Evolutionary conservation across 2,797 vertebrate genomes (phyloP).

Genomic region (Liparis tanakae): DNA sequence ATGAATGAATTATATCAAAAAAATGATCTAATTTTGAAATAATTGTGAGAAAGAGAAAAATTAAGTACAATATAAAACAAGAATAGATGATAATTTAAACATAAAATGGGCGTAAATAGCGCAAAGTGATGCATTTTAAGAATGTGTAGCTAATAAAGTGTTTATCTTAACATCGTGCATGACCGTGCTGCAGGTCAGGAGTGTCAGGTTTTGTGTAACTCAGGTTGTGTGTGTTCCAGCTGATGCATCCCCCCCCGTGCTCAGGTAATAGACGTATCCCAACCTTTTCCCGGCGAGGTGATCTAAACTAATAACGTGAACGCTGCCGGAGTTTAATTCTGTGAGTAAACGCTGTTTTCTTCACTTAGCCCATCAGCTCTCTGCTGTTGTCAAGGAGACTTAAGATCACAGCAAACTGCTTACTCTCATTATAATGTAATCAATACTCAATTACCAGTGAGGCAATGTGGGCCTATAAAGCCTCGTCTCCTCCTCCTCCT

Average conservation of each 20-base stretch:
- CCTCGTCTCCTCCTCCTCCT: conserved; percentile 36
- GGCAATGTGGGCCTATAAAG: conserved; percentile 64
- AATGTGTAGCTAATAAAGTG: not conserved
- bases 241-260: not conserved
- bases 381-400: conserved; percentile 62
- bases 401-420: conserved; percentile 72
- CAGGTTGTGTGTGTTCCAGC: not conserved
- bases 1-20: not conserved
- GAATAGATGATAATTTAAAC: not conserved
- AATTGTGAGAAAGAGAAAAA: no score
- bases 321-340: conserved; percentile 40
- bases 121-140: not conserved
- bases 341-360: conserved; percentile 51
- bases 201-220: not conserved
- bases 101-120: not conserved
- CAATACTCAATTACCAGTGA: conserved; percentile 79
- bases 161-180: not conserved
- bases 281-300: conserved; percentile 40
- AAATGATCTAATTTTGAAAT: no score
- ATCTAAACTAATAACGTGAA: conserved; percentile 44
- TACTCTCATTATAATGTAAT: conserved; percentile 77
- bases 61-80: not conserved
- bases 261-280: conserved; percentile 51
- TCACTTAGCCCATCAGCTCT: conserved; percentile 54
- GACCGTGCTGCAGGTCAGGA: not conserved